Evolutionary conservation across 1,140 invertebrate species (phyloP), one percentile per base, ranked within the genome.

Genomic region (Meloidogyne chitwoodi): DNA sequence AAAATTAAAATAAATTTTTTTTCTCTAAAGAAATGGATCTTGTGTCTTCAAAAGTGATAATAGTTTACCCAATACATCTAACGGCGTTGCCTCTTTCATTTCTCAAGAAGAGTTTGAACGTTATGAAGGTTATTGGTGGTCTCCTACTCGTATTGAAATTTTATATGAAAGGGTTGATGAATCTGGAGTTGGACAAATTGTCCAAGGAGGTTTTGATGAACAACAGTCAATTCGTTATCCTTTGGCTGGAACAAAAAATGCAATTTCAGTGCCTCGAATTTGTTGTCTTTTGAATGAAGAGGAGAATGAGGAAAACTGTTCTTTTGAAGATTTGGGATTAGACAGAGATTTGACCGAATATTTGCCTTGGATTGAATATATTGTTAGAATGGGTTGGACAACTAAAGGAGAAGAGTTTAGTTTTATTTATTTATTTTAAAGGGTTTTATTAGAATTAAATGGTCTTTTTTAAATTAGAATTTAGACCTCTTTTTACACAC

Each of bases 71-170:
- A 27, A 64, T 24, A 73, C 81, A 1, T 81, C 81, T 19, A 82
- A 78, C 26, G 81, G 81, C 8, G 56, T 84, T 11, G 70, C 81
- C 3, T 67, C 80, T 6, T 82, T 84, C 61, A 71, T 84, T 27
- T 68, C 65, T 19, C 81, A 82, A 68, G 81, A 84, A 74, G 82
- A 82, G 66, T 71, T 84, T 31, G 82, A 82, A 56, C 67, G 81
- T 24, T 80, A 77, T 64, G 74, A 82, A 63, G 81, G 78, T 38
- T 82, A 81, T 76, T 82, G 81, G 81, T 82, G 81, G 81, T 81
- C 64, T 67, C 81, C 81, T 10, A 74, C 44, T n/a, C 29, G 62
- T 1, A 10, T 72, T 0, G 83, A 82, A 56, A 31, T 82, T 14
- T 22, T 82, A 5, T 82, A 82, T 62, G 81, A 82, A 76, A 31